phyloP scores from a whole-genome alignment of 2,888 invertebrate species.

The Flabesymbios commensalis region DNA sequence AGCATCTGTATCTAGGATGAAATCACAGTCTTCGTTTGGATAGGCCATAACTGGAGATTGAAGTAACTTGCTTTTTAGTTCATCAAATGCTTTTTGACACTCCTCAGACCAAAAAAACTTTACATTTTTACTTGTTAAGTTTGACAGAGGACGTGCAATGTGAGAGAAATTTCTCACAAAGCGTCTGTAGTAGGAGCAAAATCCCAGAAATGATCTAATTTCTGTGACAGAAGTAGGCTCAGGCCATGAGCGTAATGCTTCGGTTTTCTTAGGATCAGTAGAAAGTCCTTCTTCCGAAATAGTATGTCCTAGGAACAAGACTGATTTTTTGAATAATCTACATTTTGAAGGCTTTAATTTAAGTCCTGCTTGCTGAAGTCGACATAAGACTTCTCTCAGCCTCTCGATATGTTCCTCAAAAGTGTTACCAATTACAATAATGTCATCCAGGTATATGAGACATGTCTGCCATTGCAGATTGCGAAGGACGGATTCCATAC shows the following conservation, averaged over 20 bases:
- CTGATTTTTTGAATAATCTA: constrained; percentile 11
- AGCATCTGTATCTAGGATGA: constrained; percentile 8
- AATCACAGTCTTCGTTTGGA: not conserved
- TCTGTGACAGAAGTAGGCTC: not conserved
- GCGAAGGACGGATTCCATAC: constrained; percentile 6
- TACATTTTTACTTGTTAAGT: constrained; percentile 6
- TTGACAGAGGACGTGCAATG: not conserved
- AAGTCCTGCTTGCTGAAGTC: not conserved
- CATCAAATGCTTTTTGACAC: constrained; percentile 9
- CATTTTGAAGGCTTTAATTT: constrained; percentile 8
- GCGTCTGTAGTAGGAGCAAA: not conserved
- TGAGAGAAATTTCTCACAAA: constrained; percentile 1
- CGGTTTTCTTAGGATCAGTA: too few species aligned
- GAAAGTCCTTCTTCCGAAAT: too few species aligned
- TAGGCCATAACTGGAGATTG: constrained; percentile 14
- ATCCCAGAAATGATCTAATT: constrained; percentile 5
- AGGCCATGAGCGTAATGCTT: too few species aligned
- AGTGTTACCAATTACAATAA: constrained; percentile 10
- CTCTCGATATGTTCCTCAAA: constrained; percentile 1
- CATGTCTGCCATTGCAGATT: not conserved
- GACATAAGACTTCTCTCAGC: not conserved
- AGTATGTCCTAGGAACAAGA: constrained; percentile 27
- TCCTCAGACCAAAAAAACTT: constrained; percentile 17
- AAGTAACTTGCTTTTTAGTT: constrained; percentile 4
- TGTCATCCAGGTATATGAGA: constrained; percentile 21